Evolutionary conservation across 1,140 invertebrate species (phyloP).

Genomic region (Galleria mellonella): DNA sequence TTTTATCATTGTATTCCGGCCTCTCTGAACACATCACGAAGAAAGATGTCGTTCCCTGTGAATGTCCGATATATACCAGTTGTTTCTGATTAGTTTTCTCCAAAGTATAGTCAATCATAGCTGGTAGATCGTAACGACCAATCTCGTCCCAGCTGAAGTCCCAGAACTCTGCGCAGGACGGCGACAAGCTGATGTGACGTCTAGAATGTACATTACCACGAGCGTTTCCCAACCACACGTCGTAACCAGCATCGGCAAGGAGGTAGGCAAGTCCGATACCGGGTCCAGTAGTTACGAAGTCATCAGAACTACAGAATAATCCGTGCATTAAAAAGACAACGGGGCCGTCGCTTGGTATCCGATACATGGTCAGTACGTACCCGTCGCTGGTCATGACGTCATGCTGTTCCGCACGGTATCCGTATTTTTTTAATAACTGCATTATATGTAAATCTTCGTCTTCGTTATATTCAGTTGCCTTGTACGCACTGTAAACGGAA

Average conservation of each 20-base stretch:
- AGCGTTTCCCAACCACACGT: background rate
- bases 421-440: background rate
- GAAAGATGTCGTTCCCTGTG: background rate
- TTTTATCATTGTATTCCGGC: background rate
- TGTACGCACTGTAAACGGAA: too few species aligned
- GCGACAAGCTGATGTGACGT: background rate
- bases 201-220: background rate
- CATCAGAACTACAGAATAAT: background rate
- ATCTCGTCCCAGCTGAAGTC: constrained; percentile 78
- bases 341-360: background rate
- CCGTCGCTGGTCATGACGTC: background rate
- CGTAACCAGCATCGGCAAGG: background rate
- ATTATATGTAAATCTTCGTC: background rate
- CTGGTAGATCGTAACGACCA: constrained; percentile 80
- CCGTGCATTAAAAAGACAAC: background rate
- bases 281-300: background rate
- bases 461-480: background rate
- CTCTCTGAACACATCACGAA: background rate
- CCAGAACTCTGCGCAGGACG: background rate
- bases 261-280: background rate
- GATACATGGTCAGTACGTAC: background rate
- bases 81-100: constrained; percentile 35
- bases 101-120: constrained; percentile 78
- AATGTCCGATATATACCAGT: background rate
- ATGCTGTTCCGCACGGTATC: background rate